Base-by-base conservation (phyloP, 2,888 invertebrate species). In the Macaria liturata region DNA sequence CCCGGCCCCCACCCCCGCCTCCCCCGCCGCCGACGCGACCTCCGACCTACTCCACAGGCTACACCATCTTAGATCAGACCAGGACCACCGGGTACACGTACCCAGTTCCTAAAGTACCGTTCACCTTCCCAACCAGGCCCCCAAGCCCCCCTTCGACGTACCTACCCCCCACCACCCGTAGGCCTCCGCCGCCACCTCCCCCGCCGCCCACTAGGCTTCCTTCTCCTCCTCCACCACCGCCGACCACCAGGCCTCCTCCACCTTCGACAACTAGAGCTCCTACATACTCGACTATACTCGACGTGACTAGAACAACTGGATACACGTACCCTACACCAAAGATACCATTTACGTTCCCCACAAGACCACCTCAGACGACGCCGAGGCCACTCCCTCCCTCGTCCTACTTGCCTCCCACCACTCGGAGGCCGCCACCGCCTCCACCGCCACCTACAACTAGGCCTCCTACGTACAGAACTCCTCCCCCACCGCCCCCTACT, bases 11-110 rank as follows among this genome's bases (percentile, higher is more conserved):
- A 0, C 64, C 66, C 32, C 63, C 58, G 9, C 62, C 68, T 3
- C 52, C 67, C 1, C 68, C 70, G 0, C 64, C 61, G 8, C 63
- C 67, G 32, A 68, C 70, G 0, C 67, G 67, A 2, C 70, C 74
- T 6, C 69, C 71, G 0, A 65, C 68, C 37, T 65, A 40, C 20
- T 65, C 61, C 7, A 66, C 67, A 3, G 66, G 61, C 51, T 64
- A 67, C 30, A 69, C 68, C 1, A 64, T 64, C 30, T 32, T 60
- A 30, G 66, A 66, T 6, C 51, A 65, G 4, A 66, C 65, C 9
- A 70, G 69, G 66, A 80, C 78, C 3, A 82, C 83, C 30, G 82
- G 82, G 0, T 84, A 84, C 61, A 71, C 68, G 9, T 81, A 84
- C 49, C 76, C 81, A 3, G 70, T 70, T 3, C 79, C 83, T 1